phyloP scores from a whole-genome alignment of 2,113 vertebrate genomes.

The Eclectus roratus region DNA sequence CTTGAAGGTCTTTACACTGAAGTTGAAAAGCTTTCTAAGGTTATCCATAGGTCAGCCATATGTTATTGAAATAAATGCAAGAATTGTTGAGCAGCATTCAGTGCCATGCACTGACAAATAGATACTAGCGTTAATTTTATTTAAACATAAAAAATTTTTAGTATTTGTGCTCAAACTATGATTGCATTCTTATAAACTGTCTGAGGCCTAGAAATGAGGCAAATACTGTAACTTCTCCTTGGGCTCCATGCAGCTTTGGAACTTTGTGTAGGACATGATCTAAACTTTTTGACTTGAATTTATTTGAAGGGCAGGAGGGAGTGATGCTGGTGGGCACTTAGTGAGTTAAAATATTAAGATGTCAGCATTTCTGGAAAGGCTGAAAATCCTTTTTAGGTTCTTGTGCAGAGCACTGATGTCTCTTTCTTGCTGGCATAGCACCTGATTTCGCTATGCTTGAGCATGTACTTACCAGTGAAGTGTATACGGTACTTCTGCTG shows the following conservation, averaged over 20 bases:
- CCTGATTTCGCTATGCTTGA: neutral
- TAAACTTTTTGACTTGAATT: neutral
- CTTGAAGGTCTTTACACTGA: neutral
- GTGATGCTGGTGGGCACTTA: neutral
- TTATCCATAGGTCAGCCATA: neutral
- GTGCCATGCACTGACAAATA: neutral
- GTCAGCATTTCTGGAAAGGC: neutral
- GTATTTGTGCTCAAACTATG: neutral
- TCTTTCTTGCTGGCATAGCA: neutral
- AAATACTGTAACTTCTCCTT: neutral
- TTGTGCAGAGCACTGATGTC: neutral
- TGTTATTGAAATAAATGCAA: neutral
- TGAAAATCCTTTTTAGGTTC: neutral
- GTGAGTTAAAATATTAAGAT: neutral
- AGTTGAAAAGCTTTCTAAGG: neutral
- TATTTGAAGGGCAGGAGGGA: neutral
- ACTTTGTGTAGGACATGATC: neutral
- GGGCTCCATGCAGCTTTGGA: neutral
- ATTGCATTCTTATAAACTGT: neutral
- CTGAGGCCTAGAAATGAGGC: neutral
- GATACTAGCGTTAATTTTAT: neutral
- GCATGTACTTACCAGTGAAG: neutral
- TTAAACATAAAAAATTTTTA: neutral
- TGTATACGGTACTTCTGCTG: neutral
- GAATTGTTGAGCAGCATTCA: neutral